A percentile compares a stretch with the other conserved stretches of the same genome.
Evolutionary conservation across 2,888 invertebrate genomes (phyloP).

Genomic region (Balanococcus diminutus): DNA sequence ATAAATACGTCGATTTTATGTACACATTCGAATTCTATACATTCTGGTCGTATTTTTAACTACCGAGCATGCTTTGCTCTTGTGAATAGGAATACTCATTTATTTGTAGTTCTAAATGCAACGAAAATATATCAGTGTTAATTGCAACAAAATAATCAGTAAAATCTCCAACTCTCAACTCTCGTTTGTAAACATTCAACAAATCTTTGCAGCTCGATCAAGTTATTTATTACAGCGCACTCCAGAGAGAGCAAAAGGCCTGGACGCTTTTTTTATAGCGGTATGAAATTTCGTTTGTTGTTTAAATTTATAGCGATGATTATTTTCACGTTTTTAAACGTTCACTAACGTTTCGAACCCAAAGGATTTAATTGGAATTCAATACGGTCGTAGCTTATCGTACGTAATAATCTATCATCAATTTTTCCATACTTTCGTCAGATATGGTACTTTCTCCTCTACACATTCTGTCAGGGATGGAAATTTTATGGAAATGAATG

Average conservation of each 20-base stretch:
- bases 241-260: neutral
- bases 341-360: constrained; percentile 23
- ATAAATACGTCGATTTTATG: neutral
- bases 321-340: constrained; percentile 25
- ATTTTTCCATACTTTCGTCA: constrained; percentile 1
- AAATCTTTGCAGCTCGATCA: constrained; percentile 6
- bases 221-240: neutral
- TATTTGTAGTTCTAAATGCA: neutral
- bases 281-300: constrained; percentile 41
- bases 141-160: constrained; percentile 3
- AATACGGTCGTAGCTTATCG: neutral
- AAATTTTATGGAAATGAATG: neutral
- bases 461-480: neutral
- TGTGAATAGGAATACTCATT: neutral
- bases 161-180: neutral
- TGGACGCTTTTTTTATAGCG: neutral
- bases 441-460: neutral
- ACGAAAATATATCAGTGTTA: neutral
- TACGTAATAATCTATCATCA: neutral
- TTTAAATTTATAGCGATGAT: constrained; percentile 31
- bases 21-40: neutral
- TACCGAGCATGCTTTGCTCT: neutral
- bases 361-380: constrained; percentile 36
- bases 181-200: constrained; percentile 8
- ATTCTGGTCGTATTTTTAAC: neutral